These are phyloP conservation scores for Callyntrura guangdongensis DNA, from an alignment of 2,888 invertebrate species.

Conservation along the genomic window DNA sequence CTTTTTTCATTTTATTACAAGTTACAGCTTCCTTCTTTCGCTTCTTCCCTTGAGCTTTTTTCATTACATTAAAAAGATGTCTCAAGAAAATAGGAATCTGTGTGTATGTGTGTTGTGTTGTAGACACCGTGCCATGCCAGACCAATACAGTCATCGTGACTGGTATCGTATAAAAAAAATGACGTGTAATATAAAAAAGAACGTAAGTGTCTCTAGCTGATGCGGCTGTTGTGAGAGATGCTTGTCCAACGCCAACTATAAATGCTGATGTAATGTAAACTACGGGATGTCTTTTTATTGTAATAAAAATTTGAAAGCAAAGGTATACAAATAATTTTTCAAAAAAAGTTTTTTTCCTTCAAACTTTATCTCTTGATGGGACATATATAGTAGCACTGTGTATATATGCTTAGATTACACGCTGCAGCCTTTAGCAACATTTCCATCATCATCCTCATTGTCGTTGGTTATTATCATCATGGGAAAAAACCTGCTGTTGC, in stretches of 20 bases:
- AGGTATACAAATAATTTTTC: constrained; percentile 30
- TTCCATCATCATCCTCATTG: constrained; percentile 61
- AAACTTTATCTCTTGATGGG: constrained; percentile 52
- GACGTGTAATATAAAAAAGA: neutral
- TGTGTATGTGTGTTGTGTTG: constrained; percentile 26
- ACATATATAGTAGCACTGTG: constrained; percentile 1
- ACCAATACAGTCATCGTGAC: constrained; percentile 26
- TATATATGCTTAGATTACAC: neutral
- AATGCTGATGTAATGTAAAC: constrained; percentile 64
- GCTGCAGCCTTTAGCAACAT: constrained; percentile 52
- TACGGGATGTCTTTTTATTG: constrained; percentile 68
- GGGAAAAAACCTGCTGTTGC: constrained; percentile 77
- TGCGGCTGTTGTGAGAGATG: constrained; percentile 2
- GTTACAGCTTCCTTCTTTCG: constrained; percentile 58
- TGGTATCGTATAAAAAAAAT: constrained; percentile 28
- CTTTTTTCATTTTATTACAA: constrained; percentile 40
- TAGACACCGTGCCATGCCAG: neutral
- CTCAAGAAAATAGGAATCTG: constrained; percentile 67
- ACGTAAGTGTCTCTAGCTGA: neutral
- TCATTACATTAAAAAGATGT: constrained; percentile 78
- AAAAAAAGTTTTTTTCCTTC: constrained; percentile 30
- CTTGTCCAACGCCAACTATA: neutral
- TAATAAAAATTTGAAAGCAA: constrained; percentile 70
- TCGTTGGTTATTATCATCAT: constrained; percentile 40
- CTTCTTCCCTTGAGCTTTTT: constrained; percentile 78